Conservation (phyloP, 2,888 invertebrate genomes). For the Apamea monoglypha region DNA sequence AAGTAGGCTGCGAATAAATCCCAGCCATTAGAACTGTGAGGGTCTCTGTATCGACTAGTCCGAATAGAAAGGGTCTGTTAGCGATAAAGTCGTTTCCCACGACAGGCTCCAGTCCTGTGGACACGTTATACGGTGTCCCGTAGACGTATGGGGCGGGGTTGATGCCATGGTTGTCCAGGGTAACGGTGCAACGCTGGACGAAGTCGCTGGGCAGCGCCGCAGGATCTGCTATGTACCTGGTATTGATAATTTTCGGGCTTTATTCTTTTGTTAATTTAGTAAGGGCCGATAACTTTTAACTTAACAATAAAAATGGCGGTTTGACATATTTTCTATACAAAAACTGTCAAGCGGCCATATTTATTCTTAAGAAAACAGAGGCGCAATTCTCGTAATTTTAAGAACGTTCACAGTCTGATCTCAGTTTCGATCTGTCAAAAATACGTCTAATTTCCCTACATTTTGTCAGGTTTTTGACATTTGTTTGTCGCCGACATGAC, state of each 20-base stretch:
- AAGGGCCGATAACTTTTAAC: too few relatives aligned
- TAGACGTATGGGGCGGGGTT: constrained; percentile 32
- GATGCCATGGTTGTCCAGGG: constrained; percentile 54
- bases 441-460: too few relatives aligned
- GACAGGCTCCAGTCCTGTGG: constrained; percentile 56
- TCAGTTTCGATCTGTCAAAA: too few relatives aligned
- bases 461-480: too few relatives aligned
- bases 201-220: constrained; percentile 61
- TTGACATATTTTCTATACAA: too few relatives aligned
- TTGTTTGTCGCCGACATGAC: too few relatives aligned
- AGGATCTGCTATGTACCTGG: constrained; percentile 62
- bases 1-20: constrained; percentile 41
- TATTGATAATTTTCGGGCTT: constrained; percentile 7
- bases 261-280: neutral
- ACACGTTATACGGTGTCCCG: constrained; percentile 17
- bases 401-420: too few relatives aligned
- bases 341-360: too few relatives aligned
- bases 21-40: constrained; percentile 20
- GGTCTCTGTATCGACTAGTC: constrained; percentile 51
- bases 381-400: too few relatives aligned
- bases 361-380: too few relatives aligned
- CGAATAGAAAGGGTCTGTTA: constrained; percentile 57
- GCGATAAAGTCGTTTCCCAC: constrained; percentile 52
- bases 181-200: constrained; percentile 61
- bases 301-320: too few relatives aligned